Conservation (phyloP, 2,797 vertebrate species). For the Tapirus indicus region DNA sequence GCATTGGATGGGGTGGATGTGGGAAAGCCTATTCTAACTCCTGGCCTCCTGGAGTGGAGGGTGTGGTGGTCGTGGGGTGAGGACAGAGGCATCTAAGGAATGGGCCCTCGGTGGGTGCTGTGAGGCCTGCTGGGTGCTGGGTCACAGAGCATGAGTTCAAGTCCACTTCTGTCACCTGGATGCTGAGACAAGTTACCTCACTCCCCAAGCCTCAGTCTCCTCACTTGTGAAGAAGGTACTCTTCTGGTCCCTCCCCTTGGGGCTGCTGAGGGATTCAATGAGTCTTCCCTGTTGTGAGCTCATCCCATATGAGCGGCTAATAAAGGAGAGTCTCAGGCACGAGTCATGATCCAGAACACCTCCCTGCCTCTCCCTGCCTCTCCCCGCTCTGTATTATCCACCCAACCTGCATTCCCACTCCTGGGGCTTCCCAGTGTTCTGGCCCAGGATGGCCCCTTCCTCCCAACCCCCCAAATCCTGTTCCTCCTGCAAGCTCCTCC, state of each 20-base stretch:
- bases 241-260: neutral
- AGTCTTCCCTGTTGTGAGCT: neutral
- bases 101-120: rapidly evolving
- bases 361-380: rapidly evolving
- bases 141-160: neutral
- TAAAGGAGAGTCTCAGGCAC: neutral
- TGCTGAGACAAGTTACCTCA: neutral
- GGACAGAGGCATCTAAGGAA: neutral
- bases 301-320: neutral
- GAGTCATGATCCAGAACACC: rapidly evolving
- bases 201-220: no score
- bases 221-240: neutral
- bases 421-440: no score
- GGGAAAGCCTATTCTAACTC: neutral
- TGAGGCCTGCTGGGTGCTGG: neutral
- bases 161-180: neutral
- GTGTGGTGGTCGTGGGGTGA: no score
- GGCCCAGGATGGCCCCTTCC: no score
- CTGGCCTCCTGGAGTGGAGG: rapidly evolving
- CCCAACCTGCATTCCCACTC: neutral
- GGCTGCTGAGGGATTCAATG: neutral
- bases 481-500: neutral
- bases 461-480: neutral
- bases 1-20: rapidly evolving
- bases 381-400: rapidly evolving